Base-by-base conservation (phyloP, 2,797 vertebrate species). In the Kryptolebias ocellatus region DNA sequence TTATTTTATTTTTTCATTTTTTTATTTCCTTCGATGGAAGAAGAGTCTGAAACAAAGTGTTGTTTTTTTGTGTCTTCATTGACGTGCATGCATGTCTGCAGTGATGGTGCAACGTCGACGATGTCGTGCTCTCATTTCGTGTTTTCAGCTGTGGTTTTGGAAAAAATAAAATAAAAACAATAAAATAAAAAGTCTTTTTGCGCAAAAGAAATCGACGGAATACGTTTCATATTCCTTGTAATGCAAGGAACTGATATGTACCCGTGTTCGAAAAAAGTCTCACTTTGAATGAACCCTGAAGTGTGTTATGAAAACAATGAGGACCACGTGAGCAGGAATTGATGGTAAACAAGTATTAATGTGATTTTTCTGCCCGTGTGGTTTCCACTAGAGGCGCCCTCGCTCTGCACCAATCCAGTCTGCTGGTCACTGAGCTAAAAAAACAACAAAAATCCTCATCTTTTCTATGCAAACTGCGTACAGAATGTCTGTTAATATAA, bases 271-370 rank as follows among this genome's bases (percentile, higher is more conserved):
- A 24, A 1, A 12, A 58, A 5, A 0, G 0, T 49, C 56, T 31
- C 2, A 1, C 53, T 45, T 11, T 45, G 0, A 61, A 29, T 20
- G 0, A 27, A 3, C 0, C 4, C 4, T 34, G 4, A 18, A 9
- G 4, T 47, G 2, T 18, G 3, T 59, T 53, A 34, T 17, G 4
- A 44, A 72, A 27, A 76, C 47, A 66, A 57, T 67, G 29, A 31
- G 0, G 3, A 70, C 79, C 90, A 92, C 89, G 83, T 91, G 90
- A 91, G 76, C 53, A 14, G 54, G 71, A 67, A 79, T 51, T 83
- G 78, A 87, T 84, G 89, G 88, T 92, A 93, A 93, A 92, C 90
- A 93, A 90, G 84, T 81, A 54, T 59, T 46, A 80, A 76, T 50
- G 44, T 37, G 29, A 51, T 54, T 60, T 63, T 42, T 47, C 5